Base-by-base conservation (phyloP, 2,888 invertebrate species). In the Cryptosula pallasiana region DNA sequence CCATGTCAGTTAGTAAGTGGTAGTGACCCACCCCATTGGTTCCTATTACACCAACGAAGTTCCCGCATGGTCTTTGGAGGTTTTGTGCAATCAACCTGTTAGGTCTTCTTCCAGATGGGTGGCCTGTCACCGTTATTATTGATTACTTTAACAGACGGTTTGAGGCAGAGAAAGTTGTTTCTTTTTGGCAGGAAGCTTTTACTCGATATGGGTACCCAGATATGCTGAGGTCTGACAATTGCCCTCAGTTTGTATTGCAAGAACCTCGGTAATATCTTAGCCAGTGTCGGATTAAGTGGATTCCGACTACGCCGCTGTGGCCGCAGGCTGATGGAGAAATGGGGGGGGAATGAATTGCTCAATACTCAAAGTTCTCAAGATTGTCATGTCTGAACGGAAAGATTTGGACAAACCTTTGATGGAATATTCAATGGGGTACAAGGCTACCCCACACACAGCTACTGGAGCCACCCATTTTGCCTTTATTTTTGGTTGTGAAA, bases 401-500 rank as follows among this genome's bases (percentile, higher is more conserved):
- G 55, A 71, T 20, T 45, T 45, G 45, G 45, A 71, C 20, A 35
- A 23, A 55, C n/a, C 71, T 35, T 27, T 63, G 32, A n/a, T 71
- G 71, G 55, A 71, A 71, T 57, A 16, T 57, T 16, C 25, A 16
- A 57, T 57, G 20, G 57, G 13, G 5, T 25, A 57, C 25, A 57
- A 57, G 57, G 20, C 57, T 23, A 57, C 57, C 5, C 57, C 57
- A 16, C 57, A 57, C n/a, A 23, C 5, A 23, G 57, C 57, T 13
- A 57, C 57, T 16, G 20, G 57, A 16, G n/a, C 5, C 3, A 57
- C 57, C 20, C 45, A 9, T 25, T 57, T 16, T 57, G 13, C 57
- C n/a, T 9, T 57, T 9, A 57, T 57, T 5, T 25, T 16, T 25
- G 57, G 57, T 25, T 23, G 57, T 13, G 25, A 57, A 25, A 57